phyloP scores from a whole-genome alignment of 2,797 vertebrate species.

The Scleropages formosus region DNA sequence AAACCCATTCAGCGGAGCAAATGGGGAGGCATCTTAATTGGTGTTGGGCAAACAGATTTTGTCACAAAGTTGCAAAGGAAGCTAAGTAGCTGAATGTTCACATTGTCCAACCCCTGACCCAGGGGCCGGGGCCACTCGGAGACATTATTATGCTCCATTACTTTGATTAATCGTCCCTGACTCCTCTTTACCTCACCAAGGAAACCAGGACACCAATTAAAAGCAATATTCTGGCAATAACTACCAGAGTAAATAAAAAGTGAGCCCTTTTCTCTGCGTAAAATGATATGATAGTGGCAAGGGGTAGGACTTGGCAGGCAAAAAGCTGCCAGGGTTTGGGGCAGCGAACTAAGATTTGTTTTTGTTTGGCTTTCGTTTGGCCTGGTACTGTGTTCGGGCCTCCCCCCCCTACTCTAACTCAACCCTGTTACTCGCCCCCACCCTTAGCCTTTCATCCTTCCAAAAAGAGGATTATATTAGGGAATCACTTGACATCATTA shows the following conservation, averaged over 20 bases:
- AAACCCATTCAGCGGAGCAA: constrained; percentile 74
- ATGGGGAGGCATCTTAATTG: constrained; percentile 78
- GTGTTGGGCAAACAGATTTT: constrained; percentile 85
- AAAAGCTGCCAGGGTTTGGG: constrained; percentile 44
- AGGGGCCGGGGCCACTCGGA: constrained; percentile 57
- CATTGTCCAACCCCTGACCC: constrained; percentile 82
- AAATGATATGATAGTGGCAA: constrained; percentile 76
- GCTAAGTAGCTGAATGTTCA: constrained; percentile 85
- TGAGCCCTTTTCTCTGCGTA: constrained; percentile 68
- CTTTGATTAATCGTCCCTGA: constrained; percentile 76
- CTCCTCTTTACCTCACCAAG: constrained; percentile 60
- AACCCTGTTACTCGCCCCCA: constrained; percentile 42
- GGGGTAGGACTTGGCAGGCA: constrained; percentile 62
- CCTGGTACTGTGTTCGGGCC: constrained; percentile 41
- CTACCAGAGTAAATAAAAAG: constrained; percentile 66
- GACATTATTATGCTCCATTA: constrained; percentile 78
- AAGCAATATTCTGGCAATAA: constrained; percentile 75
- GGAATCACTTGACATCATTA: constrained; percentile 78
- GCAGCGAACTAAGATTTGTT: constrained; percentile 43
- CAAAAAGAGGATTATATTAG: constrained; percentile 67
- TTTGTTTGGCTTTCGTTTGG: constrained; percentile 30
- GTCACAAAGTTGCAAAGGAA: constrained; percentile 82
- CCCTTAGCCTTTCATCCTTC: constrained; percentile 60
- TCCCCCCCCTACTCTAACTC: constrained; percentile 25
- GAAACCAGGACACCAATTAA: constrained; percentile 78